Percentiles rank a stretch among this genome's conserved stretches.
These are phyloP conservation scores for Strix occidentalis DNA, from an alignment of 2,797 vertebrate genomes.

Conservation along the genomic window DNA sequence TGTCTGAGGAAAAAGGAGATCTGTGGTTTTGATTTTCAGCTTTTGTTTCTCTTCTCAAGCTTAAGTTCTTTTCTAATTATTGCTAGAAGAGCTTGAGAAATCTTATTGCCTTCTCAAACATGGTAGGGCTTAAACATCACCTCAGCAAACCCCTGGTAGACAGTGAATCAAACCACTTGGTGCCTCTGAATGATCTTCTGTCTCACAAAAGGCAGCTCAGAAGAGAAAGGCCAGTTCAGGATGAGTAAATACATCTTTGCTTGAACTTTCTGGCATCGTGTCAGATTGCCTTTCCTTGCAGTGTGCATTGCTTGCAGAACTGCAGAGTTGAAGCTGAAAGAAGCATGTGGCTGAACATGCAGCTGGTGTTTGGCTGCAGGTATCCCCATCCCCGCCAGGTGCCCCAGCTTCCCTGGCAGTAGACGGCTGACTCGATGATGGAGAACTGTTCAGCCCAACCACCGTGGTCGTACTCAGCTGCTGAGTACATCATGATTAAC, in stretches of 20 bases:
- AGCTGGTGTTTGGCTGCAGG: not conserved
- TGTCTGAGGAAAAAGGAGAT: not conserved
- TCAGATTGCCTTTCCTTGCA: not conserved
- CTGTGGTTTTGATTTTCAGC: not conserved
- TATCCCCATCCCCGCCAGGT: not conserved
- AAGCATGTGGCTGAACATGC: not conserved
- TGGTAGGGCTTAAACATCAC: not conserved
- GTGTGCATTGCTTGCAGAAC: not conserved
- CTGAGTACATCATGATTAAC: not conserved
- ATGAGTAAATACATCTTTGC: not conserved
- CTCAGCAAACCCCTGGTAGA: not conserved
- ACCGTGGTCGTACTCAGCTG: accelerated
- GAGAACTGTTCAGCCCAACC: not conserved
- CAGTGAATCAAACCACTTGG: not conserved
- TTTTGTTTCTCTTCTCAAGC: not conserved
- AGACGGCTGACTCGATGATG: accelerated
- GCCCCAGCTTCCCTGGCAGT: not conserved
- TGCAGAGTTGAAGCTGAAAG: not conserved
- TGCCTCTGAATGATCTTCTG: not conserved
- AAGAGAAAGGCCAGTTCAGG: not conserved
- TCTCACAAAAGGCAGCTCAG: not conserved
- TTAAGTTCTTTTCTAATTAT: not conserved
- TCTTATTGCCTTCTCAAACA: not conserved
- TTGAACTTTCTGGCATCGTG: not conserved
- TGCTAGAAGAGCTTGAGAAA: not conserved